phyloP scores from a whole-genome alignment of 2,888 invertebrate species.

The Thereva unica region DNA sequence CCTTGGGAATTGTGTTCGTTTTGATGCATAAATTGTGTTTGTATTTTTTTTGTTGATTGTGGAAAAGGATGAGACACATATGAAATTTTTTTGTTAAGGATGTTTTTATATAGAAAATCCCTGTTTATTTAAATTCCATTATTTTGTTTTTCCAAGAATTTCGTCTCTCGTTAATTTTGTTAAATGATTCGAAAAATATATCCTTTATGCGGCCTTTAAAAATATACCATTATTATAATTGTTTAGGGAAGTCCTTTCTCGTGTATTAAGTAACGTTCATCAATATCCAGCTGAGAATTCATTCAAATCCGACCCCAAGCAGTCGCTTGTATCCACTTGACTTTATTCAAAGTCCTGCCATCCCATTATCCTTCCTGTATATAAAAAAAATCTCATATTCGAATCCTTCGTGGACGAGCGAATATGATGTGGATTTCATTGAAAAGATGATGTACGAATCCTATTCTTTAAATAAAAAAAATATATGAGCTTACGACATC shows the following conservation, averaged over 20 bases:
- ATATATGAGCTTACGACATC: no score
- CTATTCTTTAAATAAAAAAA: no score
- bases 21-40: constrained; percentile 6
- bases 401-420: no score
- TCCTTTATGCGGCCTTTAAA: constrained; percentile 3
- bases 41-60: not conserved
- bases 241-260: not conserved
- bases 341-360: constrained; percentile 8
- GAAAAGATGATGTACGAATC: no score
- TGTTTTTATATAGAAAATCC: not conserved
- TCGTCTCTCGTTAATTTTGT: constrained; percentile 18
- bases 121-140: not conserved
- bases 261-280: constrained; percentile 20
- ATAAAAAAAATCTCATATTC: not conserved
- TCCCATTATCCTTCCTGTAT: constrained; percentile 21
- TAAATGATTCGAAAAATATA: constrained; percentile 30
- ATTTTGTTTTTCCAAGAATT: not conserved
- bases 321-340: constrained; percentile 27
- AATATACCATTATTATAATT: constrained; percentile 16
- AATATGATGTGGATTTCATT: no score
- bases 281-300: constrained; percentile 28
- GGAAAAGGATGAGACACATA: not conserved
- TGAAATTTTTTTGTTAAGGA: not conserved
- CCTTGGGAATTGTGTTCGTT: not conserved
- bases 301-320: constrained; percentile 22